A percentile compares a stretch with the other conserved stretches of the same genome.
Evolutionary conservation across 2,797 vertebrate species (phyloP).

Genomic region (Neosilurus mollespiculum): DNA sequence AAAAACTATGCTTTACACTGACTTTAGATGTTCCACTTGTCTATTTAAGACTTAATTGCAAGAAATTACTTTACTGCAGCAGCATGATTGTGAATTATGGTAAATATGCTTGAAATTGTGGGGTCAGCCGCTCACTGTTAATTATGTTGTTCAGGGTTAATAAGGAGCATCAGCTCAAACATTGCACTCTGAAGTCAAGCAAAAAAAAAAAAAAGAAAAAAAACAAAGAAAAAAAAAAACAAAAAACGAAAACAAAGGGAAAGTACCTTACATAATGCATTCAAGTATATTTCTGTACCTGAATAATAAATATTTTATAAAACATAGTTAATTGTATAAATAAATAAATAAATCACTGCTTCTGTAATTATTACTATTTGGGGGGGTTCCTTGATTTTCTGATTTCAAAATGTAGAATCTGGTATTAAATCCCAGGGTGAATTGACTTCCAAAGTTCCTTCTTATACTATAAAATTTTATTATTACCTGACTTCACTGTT

Average conservation of each 20-base stretch:
- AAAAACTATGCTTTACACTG: neutral
- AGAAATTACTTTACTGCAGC: too few species aligned
- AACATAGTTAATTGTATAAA: too few species aligned
- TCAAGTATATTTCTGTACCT: too few species aligned
- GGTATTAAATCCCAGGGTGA: neutral
- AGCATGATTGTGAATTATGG: too few species aligned
- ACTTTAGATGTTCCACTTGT: neutral
- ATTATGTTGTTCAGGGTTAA: neutral
- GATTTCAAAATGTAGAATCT: neutral
- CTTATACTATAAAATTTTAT: neutral
- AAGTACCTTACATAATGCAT: too few species aligned
- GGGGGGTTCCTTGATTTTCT: neutral
- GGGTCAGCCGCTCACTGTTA: neutral
- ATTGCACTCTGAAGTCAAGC: too few species aligned
- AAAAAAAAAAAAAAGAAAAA: too few species aligned
- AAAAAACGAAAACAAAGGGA: too few species aligned
- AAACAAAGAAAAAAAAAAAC: too few species aligned
- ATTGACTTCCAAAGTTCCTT: neutral
- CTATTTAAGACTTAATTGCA: neutral
- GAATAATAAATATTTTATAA: too few species aligned
- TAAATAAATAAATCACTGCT: too few species aligned
- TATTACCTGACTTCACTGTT: neutral
- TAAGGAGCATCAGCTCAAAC: neutral
- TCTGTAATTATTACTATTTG: neutral
- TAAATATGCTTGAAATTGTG: neutral